phyloP scores from a whole-genome alignment of 2,797 vertebrate genomes.

The Octomys mimax region DNA sequence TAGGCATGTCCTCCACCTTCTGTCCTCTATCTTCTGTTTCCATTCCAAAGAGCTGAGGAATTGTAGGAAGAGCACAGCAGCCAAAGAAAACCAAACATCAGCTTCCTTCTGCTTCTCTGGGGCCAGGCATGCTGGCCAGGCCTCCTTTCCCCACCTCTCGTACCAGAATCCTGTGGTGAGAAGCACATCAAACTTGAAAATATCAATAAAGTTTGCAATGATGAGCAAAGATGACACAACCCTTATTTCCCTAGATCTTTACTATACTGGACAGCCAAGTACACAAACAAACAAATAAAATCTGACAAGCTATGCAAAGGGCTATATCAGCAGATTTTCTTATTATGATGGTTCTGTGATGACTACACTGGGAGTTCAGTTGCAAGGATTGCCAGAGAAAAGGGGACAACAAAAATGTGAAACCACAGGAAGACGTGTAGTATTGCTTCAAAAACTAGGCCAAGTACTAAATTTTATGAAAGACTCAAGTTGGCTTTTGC shows the following conservation, averaged over 20 bases:
- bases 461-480: conserved; percentile 9
- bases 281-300: conserved; percentile 60
- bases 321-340: neutral
- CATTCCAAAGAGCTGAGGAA: too few relatives aligned
- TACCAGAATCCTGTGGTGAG: neutral
- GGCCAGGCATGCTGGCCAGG: rapidly evolving
- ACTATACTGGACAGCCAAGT: neutral
- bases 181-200: neutral
- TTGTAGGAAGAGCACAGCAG: neutral
- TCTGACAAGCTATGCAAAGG: neutral
- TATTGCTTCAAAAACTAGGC: conserved; percentile 9
- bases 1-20: too few relatives aligned
- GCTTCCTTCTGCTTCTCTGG: neutral
- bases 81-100: neutral
- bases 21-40: too few relatives aligned
- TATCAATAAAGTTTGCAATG: neutral
- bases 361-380: neutral
- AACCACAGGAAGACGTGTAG: neutral
- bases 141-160: neutral
- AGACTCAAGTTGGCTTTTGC: neutral
- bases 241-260: conserved; percentile 24
- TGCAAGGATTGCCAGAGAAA: neutral
- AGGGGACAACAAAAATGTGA: neutral
- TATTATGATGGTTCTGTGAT: neutral
- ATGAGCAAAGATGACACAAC: neutral